Evolutionary conservation across 2,888 invertebrate species (phyloP), one percentile per base, ranked within the genome.

Genomic region (Asteroscopus sphinx): DNA sequence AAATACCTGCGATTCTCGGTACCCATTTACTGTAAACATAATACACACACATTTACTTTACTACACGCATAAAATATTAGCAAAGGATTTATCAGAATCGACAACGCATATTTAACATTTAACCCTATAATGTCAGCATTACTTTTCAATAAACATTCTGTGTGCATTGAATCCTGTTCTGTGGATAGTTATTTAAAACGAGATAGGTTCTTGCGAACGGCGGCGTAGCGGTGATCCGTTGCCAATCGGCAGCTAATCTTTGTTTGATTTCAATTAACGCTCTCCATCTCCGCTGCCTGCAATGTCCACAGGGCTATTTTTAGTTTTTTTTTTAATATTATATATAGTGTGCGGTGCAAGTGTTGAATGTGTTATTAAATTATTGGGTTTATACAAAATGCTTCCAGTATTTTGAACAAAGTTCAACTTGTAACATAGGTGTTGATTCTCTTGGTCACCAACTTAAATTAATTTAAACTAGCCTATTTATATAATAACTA

Each of bases 201-300:
- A 66, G 80, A 79, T 80, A 73, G 79, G 79, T 82, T 84, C 83
- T 79, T 77, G 73, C 76, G 61, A 55, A 71, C 74, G 67, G 73
- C 74, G 67, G 73, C 72, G 73, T 85, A 73, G 68, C 70, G 72
- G 77, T 87, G 86, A 88, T 87, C 86, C 82, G 56, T 64, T 73
- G 73, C 80, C 87, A 85, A 89, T 87, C 86, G 82, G 57, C 68
- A 80, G 79, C 81, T 90, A 88, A 91, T 91, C 90, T 90, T 84
- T 91, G 88, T 92, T 92, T 92, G 90, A 91, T 88, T 92, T 92
- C 86, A 93, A 92, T 92, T 91, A 93, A 86, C 71, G 65, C 57
- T 72, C 57, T 59, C 51, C 52, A 56, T 71, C 60, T 70, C 49
- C 81, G 76, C 73, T 66, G 63, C 62, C 76, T 54, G 68, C 66